Conservation (phyloP, 1,140 invertebrate genomes). For the Alviniconcha marisindica region DNA sequence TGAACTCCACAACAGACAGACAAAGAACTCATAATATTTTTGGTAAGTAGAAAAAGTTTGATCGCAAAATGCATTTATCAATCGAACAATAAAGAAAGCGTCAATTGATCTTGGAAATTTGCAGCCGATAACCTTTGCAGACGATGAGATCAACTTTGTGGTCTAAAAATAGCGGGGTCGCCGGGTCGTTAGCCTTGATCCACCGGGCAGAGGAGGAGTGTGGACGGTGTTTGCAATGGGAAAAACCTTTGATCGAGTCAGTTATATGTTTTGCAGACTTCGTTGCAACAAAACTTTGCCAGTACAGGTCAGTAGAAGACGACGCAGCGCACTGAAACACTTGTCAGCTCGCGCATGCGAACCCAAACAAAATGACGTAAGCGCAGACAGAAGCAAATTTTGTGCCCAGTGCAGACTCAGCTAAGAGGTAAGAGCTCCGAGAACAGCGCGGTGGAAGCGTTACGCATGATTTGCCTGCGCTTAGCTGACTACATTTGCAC, state of each 20-base stretch:
- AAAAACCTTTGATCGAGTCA: background rate
- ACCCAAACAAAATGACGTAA: conserved; percentile 44
- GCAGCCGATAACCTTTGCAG: conserved; percentile 41
- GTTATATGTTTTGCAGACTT: background rate
- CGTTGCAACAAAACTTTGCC: background rate
- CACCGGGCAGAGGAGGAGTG: background rate
- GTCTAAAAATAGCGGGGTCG: conserved; percentile 40
- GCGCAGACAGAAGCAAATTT: conserved; percentile 34
- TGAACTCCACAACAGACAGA: background rate
- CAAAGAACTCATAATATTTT: background rate
- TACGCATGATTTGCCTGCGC: background rate
- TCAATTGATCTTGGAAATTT: conserved; percentile 4
- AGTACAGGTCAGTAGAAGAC: background rate
- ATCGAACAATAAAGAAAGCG: background rate
- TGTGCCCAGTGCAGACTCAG: conserved; percentile 32
- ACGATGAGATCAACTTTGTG: conserved; percentile 43
- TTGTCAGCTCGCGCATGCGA: conserved; percentile 34
- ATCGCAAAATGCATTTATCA: background rate
- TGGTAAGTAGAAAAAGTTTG: conserved; percentile 22
- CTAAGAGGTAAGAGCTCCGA: background rate
- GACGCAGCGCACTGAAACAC: background rate
- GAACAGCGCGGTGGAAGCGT: background rate
- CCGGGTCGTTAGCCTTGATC: conserved; percentile 38
- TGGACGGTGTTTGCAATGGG: background rate
- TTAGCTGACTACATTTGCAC: background rate